Percentiles rank a stretch among this genome's conserved stretches.
These are phyloP conservation scores for Arge pagana DNA, from an alignment of 2,888 invertebrate species.

Conservation along the genomic window DNA sequence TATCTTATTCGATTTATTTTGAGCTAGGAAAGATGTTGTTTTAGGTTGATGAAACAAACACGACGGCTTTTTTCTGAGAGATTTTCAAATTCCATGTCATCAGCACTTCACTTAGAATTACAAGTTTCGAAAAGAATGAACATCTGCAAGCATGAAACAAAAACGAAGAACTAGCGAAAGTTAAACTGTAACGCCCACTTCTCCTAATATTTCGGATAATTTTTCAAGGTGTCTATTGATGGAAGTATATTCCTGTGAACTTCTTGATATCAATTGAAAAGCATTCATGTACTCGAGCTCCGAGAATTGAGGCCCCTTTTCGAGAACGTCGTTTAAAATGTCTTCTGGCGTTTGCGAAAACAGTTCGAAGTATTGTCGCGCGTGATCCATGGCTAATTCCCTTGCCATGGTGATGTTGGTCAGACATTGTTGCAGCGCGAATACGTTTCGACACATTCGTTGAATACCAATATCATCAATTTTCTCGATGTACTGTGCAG, in stretches of 20 bases:
- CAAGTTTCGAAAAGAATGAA: too few species aligned
- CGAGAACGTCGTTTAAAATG: slow-evolving; percentile 78
- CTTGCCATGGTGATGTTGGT: slow-evolving; percentile 81
- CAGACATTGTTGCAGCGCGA: slow-evolving; percentile 83
- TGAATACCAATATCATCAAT: slow-evolving; percentile 84
- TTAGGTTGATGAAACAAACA: too few species aligned
- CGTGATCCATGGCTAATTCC: slow-evolving; percentile 85
- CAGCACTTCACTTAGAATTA: too few species aligned
- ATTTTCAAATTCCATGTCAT: too few species aligned
- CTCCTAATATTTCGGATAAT: slow-evolving; percentile 83
- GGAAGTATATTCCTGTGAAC: slow-evolving; percentile 46
- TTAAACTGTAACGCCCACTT: slow-evolving; percentile 80
- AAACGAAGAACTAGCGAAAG: too few species aligned
- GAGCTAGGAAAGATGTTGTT: too few species aligned
- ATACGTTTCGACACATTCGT: slow-evolving; percentile 83
- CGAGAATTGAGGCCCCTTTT: slow-evolving; percentile 78
- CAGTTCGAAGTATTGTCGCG: slow-evolving; percentile 86
- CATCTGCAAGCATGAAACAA: too few species aligned
- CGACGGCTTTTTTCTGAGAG: too few species aligned
- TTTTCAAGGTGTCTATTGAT: slow-evolving; percentile 75
- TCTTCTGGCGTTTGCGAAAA: slow-evolving; percentile 83
- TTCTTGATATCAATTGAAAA: slow-evolving; percentile 65
- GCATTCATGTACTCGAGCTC: slow-evolving; percentile 84
- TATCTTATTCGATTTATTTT: too few species aligned
- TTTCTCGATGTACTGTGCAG: slow-evolving; percentile 76